phyloP scores from a whole-genome alignment of 2,888 invertebrate genomes.

The Quadroppia sp. region DNA sequence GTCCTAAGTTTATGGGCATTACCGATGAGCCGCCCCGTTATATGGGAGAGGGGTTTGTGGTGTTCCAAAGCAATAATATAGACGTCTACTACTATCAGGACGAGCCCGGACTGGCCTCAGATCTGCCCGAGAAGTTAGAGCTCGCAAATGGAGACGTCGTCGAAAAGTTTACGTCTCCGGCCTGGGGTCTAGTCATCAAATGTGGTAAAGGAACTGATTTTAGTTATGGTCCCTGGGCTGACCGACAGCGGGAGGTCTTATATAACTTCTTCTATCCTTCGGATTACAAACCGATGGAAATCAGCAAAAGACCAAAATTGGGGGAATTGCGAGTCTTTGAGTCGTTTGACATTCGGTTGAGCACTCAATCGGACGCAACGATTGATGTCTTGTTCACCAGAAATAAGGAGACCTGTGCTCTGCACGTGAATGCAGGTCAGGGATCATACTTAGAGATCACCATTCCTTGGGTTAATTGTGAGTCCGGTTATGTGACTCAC shows the following conservation, averaged over 20 bases:
- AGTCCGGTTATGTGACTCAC: constrained; percentile 82
- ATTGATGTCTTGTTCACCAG: constrained; percentile 95
- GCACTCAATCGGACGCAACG: constrained; percentile 84
- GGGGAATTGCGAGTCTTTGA: constrained; percentile 84
- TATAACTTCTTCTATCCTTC: constrained; percentile 95
- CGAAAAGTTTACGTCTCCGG: constrained; percentile 78
- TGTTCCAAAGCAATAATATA: constrained; percentile 89
- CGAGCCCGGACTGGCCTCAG: constrained; percentile 84
- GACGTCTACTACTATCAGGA: constrained; percentile 97
- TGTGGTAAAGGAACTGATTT: constrained; percentile 93
- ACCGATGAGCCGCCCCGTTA: constrained; percentile 91
- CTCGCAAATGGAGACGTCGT: constrained; percentile 89
- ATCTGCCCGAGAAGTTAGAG: constrained; percentile 80
- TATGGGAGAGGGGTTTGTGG: constrained; percentile 98
- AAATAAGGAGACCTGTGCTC: constrained; percentile 87
- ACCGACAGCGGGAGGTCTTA: constrained; percentile 87
- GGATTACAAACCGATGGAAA: constrained; percentile 54
- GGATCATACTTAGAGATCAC: constrained; percentile 96
- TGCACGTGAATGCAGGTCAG: constrained; percentile 89
- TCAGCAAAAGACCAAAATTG: constrained; percentile 74
- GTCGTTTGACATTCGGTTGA: constrained; percentile 85
- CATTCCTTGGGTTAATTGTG: constrained; percentile 84
- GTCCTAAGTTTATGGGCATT: constrained; percentile 87
- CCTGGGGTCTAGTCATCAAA: constrained; percentile 92
- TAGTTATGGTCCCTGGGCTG: constrained; percentile 99